phyloP scores from a whole-genome alignment of 2,888 invertebrate genomes.

The Lithodes maja region DNA sequence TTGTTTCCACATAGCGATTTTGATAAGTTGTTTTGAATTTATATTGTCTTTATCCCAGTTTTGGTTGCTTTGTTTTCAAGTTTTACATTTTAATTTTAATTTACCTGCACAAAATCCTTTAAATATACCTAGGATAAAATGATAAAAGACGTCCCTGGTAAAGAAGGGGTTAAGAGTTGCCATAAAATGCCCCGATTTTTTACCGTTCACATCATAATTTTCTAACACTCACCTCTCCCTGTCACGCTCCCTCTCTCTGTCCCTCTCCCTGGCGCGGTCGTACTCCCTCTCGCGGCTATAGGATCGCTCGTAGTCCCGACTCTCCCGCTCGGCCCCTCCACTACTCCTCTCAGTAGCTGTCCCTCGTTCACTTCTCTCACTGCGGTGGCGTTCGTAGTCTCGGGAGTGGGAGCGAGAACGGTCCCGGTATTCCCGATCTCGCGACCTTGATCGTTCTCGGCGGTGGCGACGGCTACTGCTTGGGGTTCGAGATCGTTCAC shows the following conservation, averaged over 20 bases:
- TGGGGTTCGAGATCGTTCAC: slow-evolving; percentile 82
- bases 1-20: too few species aligned
- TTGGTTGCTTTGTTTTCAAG: too few species aligned
- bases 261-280: slow-evolving; percentile 77
- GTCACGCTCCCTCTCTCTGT: slow-evolving; percentile 78
- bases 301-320: slow-evolving; percentile 66
- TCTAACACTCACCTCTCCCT: slow-evolving; percentile 78
- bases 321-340: slow-evolving; percentile 39
- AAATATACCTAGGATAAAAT: too few species aligned
- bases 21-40: too few species aligned
- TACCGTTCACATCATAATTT: not conserved
- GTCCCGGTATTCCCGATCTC: slow-evolving; percentile 72
- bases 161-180: too few species aligned
- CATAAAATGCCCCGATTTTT: too few species aligned
- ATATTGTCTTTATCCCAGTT: too few species aligned
- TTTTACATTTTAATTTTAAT: too few species aligned
- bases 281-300: slow-evolving; percentile 78
- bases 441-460: slow-evolving; percentile 61
- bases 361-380: slow-evolving; percentile 66
- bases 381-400: slow-evolving; percentile 73
- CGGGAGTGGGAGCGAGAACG: slow-evolving; percentile 73
- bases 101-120: too few species aligned
- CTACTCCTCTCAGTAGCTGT: slow-evolving; percentile 34
- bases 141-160: too few species aligned
- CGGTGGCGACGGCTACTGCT: slow-evolving; percentile 59